Evolutionary conservation across 2,797 vertebrate genomes (phyloP).

Genomic region (Euthynnus affinis): DNA sequence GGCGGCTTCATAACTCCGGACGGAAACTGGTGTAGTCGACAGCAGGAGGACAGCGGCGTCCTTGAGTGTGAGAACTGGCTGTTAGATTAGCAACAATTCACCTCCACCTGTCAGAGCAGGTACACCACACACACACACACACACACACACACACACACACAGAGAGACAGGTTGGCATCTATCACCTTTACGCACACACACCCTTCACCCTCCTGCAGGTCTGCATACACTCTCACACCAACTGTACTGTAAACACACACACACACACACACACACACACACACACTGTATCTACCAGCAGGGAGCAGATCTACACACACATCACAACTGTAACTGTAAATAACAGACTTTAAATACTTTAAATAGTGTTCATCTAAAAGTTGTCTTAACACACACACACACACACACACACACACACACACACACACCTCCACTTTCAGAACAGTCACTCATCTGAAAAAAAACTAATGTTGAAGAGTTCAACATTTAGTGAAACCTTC

Average conservation of each 20-base stretch:
- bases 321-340: constrained; percentile 9
- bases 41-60: constrained; percentile 24
- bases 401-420: constrained; percentile 12
- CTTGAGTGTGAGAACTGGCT: constrained; percentile 33
- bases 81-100: constrained; percentile 51
- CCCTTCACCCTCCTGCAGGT: constrained; percentile 11
- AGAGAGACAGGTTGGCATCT: not conserved
- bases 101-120: constrained; percentile 37
- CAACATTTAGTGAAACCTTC: too few species aligned
- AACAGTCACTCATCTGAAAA: too few species aligned
- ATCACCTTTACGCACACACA: not conserved
- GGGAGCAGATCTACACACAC: constrained; percentile 29
- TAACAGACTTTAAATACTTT: constrained; percentile 9
- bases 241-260: constrained; percentile 14
- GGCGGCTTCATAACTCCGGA: not conserved
- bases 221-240: not conserved
- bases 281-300: not conserved
- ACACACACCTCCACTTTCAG: too few species aligned
- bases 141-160: constrained; percentile 16
- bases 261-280: not conserved
- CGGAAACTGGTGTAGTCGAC: not conserved
- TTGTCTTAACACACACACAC: not conserved
- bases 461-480: too few species aligned
- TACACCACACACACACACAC: constrained; percentile 20
- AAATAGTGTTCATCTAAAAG: too few species aligned